phyloP scores from a whole-genome alignment of 2,888 invertebrate species.

The Drymonia ruficornis region DNA sequence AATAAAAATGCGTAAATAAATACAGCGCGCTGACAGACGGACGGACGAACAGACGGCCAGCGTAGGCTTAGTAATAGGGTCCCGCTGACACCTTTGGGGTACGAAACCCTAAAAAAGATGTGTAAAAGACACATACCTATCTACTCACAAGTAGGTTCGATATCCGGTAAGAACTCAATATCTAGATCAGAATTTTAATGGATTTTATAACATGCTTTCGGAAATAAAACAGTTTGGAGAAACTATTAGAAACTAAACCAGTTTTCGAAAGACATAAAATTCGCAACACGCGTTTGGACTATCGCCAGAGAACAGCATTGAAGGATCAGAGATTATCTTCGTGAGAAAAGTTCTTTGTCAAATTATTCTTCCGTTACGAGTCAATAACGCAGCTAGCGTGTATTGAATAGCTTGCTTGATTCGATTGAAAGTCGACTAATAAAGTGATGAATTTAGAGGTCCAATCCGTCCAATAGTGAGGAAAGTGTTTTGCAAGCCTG shows the following conservation, averaged over 20 bases:
- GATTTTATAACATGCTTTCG: not conserved
- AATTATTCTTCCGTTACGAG: too few species aligned
- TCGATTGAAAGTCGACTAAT: not conserved
- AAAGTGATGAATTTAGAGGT: constrained; percentile 1
- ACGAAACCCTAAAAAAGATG: too few species aligned
- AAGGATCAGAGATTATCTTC: not conserved
- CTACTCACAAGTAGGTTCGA: too few species aligned
- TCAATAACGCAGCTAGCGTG: too few species aligned
- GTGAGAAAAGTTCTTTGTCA: not conserved
- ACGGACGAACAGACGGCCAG: too few species aligned
- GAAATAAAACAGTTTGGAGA: not conserved
- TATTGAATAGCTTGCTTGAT: too few species aligned
- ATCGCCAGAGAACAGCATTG: not conserved
- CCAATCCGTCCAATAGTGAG: not conserved
- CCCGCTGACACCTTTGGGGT: too few species aligned
- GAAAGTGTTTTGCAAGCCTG: not conserved
- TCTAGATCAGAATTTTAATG: not conserved
- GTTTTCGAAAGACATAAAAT: not conserved
- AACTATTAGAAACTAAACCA: not conserved
- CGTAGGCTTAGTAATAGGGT: too few species aligned
- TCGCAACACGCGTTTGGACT: not conserved
- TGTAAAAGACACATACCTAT: too few species aligned
- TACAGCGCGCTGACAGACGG: too few species aligned
- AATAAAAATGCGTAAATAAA: too few species aligned
- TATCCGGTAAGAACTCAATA: not conserved